These are phyloP conservation scores for Anas platyrhynchos DNA, from an alignment of 2,113 vertebrate genomes.

Conservation along the genomic window DNA sequence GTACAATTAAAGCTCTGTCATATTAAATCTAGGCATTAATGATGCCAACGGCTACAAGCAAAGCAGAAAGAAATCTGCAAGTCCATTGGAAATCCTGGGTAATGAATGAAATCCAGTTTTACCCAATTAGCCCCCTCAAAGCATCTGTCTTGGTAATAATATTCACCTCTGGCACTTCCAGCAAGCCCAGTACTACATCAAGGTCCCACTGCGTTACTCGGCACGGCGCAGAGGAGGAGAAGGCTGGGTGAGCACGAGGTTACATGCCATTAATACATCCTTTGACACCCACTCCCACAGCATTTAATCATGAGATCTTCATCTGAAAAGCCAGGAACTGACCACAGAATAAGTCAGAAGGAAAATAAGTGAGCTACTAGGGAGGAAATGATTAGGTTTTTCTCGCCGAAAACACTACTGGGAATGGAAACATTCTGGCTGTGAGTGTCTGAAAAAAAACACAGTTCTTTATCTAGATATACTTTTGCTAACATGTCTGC, in stretches of 20 bases:
- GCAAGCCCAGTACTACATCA: background rate
- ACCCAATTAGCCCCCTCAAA: background rate
- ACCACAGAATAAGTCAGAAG: background rate
- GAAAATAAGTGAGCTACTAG: conserved; percentile 12
- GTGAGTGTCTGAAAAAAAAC: background rate
- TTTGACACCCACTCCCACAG: background rate
- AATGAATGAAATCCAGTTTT: background rate
- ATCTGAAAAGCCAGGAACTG: background rate
- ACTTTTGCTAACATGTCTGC: background rate
- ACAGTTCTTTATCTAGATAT: background rate
- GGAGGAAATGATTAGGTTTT: background rate
- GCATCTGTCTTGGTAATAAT: accelerated
- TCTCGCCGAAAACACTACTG: background rate
- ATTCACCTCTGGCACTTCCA: background rate
- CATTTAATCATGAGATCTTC: background rate
- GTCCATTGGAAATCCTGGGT: background rate
- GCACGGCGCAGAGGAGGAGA: background rate
- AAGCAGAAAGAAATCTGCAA: background rate
- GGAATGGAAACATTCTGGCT: background rate
- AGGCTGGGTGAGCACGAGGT: background rate
- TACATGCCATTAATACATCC: background rate
- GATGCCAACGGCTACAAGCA: background rate
- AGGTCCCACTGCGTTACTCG: background rate
- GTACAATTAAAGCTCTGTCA: conserved; percentile 48
- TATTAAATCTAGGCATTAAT: conserved; percentile 32